Evolutionary conservation across 2,797 vertebrate species (phyloP).

Genomic region (Semaprochilodus insignis): DNA sequence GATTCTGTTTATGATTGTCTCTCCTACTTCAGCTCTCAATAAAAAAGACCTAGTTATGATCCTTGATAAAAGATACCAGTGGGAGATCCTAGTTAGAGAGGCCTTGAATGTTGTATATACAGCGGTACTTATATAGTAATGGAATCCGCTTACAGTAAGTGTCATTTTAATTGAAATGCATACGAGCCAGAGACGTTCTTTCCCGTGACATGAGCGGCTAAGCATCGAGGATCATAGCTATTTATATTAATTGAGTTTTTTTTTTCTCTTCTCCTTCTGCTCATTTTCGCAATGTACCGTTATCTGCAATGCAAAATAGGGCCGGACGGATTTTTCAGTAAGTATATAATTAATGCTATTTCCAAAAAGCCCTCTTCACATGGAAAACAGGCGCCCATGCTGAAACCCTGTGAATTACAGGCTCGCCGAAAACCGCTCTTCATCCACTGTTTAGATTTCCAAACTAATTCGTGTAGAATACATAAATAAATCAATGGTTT

Average conservation of each 20-base stretch:
- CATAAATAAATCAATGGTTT: conserved; percentile 85
- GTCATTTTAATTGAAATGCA: conserved; percentile 70
- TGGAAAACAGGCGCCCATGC: conserved; percentile 77
- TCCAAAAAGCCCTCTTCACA: conserved; percentile 84
- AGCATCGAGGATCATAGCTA: conserved; percentile 70
- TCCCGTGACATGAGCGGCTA: conserved; percentile 62
- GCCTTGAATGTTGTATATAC: conserved; percentile 60
- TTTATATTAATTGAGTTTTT: conserved; percentile 78
- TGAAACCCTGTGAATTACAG: conserved; percentile 75
- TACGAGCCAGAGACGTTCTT: conserved; percentile 61
- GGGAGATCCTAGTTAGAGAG: conserved; percentile 26
- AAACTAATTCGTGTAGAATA: conserved; percentile 85
- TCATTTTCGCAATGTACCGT: conserved; percentile 67
- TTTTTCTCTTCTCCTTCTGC: conserved; percentile 55
- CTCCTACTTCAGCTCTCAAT: too few species aligned
- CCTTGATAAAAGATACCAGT: background rate
- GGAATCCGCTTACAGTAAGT: conserved; percentile 64
- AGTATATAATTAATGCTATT: conserved; percentile 86
- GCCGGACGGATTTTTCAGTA: conserved; percentile 74
- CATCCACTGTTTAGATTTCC: conserved; percentile 82
- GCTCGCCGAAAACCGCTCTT: conserved; percentile 76
- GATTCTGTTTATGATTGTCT: too few species aligned
- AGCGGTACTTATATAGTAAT: conserved; percentile 52
- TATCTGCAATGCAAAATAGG: conserved; percentile 86
- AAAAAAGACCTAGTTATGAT: background rate